Percentiles rank a stretch among this genome's conserved stretches.
Conservation (phyloP, 2,113 vertebrate species). For the Fulica atra region DNA sequence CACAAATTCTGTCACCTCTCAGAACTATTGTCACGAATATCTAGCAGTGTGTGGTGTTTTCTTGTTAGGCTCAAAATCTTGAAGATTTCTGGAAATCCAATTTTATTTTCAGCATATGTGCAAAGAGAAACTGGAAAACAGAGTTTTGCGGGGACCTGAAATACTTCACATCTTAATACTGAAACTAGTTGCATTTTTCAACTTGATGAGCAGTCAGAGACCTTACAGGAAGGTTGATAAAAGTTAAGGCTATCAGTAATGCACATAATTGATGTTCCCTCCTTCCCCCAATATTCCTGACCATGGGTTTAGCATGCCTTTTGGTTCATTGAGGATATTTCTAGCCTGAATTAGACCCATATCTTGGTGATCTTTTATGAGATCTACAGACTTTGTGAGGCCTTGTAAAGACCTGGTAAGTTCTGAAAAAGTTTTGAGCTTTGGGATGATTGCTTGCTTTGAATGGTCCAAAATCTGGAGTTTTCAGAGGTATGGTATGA, state of each 20-base stretch:
- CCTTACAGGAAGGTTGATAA: neutral
- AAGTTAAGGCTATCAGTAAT: neutral
- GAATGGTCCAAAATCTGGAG: neutral
- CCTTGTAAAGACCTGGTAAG: neutral
- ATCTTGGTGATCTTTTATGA: neutral
- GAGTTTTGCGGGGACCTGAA: neutral
- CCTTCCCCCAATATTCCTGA: neutral
- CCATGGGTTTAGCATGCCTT: neutral
- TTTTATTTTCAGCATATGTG: neutral
- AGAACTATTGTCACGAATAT: neutral
- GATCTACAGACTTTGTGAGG: neutral
- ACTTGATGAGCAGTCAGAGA: neutral
- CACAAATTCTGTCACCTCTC: neutral
- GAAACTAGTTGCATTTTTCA: neutral
- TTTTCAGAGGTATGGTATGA: neutral
- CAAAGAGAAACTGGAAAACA: neutral
- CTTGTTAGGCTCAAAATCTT: neutral
- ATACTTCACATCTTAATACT: neutral
- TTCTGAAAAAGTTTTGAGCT: neutral
- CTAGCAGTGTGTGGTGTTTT: neutral
- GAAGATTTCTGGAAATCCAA: neutral
- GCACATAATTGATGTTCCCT: rapidly evolving
- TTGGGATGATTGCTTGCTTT: neutral
- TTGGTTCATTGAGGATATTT: neutral
- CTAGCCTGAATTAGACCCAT: neutral